Percentiles rank a stretch among this genome's conserved stretches.
Evolutionary conservation across 2,888 invertebrate genomes (phyloP).

Genomic region (Sialis lutaria): DNA sequence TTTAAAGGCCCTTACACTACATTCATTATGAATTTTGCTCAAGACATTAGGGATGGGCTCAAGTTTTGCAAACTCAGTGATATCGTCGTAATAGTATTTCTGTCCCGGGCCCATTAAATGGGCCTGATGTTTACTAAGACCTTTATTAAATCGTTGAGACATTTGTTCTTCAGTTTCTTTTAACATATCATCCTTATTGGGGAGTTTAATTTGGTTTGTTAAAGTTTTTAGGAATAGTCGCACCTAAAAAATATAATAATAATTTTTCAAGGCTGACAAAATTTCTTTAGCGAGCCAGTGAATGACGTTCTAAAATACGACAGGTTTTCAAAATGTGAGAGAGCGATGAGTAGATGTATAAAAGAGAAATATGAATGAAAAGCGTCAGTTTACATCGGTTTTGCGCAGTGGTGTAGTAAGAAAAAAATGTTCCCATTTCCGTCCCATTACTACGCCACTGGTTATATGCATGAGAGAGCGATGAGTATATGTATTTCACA

Average conservation of each 20-base stretch:
- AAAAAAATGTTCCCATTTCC: no score
- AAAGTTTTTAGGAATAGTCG: constrained; percentile 47
- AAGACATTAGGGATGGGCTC: constrained; percentile 45
- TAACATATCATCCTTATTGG: constrained; percentile 43
- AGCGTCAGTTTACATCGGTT: no score
- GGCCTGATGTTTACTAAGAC: constrained; percentile 47
- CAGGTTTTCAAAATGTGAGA: no score
- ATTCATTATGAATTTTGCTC: constrained; percentile 48
- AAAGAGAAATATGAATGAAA: no score
- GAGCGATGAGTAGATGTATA: no score
- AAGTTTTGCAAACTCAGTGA: constrained; percentile 40
- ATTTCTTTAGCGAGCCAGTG: neutral
- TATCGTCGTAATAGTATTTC: constrained; percentile 37
- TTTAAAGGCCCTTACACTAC: constrained; percentile 42
- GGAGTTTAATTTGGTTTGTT: constrained; percentile 41
- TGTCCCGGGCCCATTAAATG: constrained; percentile 53
- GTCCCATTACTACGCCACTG: no score
- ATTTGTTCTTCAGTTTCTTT: constrained; percentile 40
- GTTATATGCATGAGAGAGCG: no score
- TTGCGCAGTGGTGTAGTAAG: no score
- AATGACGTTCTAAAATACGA: no score
- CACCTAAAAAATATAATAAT: constrained; percentile 26
- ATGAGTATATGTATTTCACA: no score
- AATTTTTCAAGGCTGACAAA: constrained; percentile 1
- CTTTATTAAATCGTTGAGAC: constrained; percentile 32